Percentiles rank a stretch among this genome's conserved stretches.
Evolutionary conservation across 2,797 vertebrate genomes (phyloP).

Genomic region (Dipus sagitta): DNA sequence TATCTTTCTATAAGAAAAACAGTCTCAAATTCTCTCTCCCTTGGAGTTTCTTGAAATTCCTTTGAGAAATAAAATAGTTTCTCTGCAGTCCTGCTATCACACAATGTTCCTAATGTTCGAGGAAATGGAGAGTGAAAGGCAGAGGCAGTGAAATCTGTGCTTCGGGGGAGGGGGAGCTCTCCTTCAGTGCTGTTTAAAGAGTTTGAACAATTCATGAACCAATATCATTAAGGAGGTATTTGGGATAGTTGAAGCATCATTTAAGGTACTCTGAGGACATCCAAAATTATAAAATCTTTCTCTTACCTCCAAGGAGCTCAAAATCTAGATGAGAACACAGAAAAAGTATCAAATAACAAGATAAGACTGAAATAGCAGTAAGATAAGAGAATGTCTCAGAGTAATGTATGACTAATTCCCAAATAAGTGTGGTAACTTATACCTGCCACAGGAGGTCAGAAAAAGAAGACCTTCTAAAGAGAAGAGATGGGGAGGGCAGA

Average conservation of each 20-base stretch:
- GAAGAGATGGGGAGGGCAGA: not conserved
- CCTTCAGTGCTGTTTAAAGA: slow-evolving; percentile 22
- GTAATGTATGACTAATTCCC: not conserved
- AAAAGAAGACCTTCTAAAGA: slow-evolving; percentile 37
- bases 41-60: slow-evolving; percentile 42
- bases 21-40: not conserved
- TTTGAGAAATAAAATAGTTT: slow-evolving; percentile 62
- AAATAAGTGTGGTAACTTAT: not conserved
- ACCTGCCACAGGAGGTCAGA: not conserved
- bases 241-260: slow-evolving; percentile 17
- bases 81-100: slow-evolving; percentile 42
- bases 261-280: slow-evolving; percentile 46
- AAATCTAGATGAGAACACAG: slow-evolving; percentile 10
- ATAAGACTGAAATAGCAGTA: not conserved
- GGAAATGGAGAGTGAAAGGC: slow-evolving; percentile 61
- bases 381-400: slow-evolving; percentile 10
- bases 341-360: slow-evolving; percentile 24
- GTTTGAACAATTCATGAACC: slow-evolving; percentile 46
- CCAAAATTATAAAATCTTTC: slow-evolving; percentile 13
- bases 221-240: slow-evolving; percentile 51
- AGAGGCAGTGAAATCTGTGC: slow-evolving; percentile 6
- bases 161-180: slow-evolving; percentile 33
- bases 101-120: slow-evolving; percentile 26
- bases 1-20: slow-evolving; percentile 58
- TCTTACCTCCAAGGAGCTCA: slow-evolving; percentile 28